phyloP scores from a whole-genome alignment of 2,888 invertebrate species.

The Leptopilina syphax region DNA sequence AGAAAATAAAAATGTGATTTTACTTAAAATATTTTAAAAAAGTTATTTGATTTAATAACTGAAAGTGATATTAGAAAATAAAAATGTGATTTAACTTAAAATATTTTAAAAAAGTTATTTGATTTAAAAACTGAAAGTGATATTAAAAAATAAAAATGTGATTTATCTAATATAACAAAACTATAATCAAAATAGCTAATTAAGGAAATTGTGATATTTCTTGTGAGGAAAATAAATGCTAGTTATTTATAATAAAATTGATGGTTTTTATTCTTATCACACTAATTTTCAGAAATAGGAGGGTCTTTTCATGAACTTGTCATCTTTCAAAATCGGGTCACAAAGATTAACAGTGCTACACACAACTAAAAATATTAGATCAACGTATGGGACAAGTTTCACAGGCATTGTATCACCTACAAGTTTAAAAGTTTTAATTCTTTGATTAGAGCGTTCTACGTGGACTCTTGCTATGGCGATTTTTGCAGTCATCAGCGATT shows the following conservation, averaged over 20 bases:
- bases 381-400: constrained; percentile 44
- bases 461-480: constrained; percentile 55
- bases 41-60: background rate
- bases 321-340: constrained; percentile 45
- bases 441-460: constrained; percentile 55
- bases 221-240: background rate
- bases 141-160: too few species aligned
- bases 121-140: too few species aligned
- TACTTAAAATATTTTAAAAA: background rate
- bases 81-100: background rate
- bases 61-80: background rate
- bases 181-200: background rate
- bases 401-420: constrained; percentile 46
- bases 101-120: too few species aligned
- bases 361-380: constrained; percentile 51
- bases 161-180: background rate
- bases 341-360: constrained; percentile 53
- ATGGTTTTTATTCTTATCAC: background rate
- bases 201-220: background rate
- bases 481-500: constrained; percentile 44
- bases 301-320: constrained; percentile 46
- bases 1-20: background rate
- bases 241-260: background rate
- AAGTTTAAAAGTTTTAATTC: constrained; percentile 52
- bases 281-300: background rate